phyloP scores from a whole-genome alignment of 2,113 vertebrate genomes.

The Malaclemys terrapin region DNA sequence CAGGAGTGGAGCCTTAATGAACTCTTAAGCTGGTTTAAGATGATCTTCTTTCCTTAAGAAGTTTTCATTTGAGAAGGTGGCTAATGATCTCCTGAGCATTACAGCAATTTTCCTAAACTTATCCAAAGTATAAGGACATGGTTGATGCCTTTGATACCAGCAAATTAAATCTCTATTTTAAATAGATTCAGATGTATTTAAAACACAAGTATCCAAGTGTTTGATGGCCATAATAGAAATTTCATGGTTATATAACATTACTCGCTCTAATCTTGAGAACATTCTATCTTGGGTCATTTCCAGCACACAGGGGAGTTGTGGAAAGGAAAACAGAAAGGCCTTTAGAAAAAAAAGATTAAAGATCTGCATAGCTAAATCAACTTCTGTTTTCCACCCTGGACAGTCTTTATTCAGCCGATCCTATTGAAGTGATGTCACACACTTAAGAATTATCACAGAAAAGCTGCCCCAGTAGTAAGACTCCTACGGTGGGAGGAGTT shows the following conservation, averaged over 20 bases:
- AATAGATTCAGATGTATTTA: background rate
- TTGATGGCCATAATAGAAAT: background rate
- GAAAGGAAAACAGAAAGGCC: background rate
- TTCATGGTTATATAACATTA: background rate
- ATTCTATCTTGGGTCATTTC: background rate
- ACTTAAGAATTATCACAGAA: background rate
- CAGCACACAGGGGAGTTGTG: background rate
- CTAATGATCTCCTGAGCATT: background rate
- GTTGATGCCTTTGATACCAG: background rate
- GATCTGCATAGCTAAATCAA: rapidly evolving
- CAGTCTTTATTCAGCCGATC: background rate
- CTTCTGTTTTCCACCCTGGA: background rate
- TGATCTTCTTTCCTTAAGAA: background rate
- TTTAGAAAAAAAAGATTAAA: background rate
- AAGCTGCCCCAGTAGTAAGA: background rate
- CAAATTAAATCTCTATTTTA: background rate
- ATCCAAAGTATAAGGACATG: background rate
- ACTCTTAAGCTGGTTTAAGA: background rate
- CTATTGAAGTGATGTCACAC: background rate
- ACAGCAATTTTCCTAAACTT: background rate
- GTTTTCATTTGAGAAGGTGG: background rate
- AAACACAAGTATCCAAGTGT: background rate
- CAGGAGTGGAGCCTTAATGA: background rate
- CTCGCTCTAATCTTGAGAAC: background rate
- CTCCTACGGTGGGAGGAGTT: background rate